phyloP scores from a whole-genome alignment of 1,140 invertebrate genomes.

The Aphelenchoides avenae region DNA sequence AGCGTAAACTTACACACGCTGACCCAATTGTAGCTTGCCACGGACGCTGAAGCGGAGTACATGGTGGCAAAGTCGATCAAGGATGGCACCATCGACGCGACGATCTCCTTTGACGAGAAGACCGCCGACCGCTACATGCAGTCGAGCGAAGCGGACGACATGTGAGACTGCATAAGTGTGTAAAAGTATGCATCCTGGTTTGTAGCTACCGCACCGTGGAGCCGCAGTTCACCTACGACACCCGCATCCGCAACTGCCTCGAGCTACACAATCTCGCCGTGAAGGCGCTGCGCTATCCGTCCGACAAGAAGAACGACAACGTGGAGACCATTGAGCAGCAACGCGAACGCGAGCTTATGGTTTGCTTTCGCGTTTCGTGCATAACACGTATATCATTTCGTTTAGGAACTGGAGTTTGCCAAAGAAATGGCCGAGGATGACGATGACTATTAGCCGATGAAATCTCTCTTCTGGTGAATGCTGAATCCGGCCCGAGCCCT shows the following conservation, averaged over 20 bases:
- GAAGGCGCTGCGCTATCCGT: slow-evolving; percentile 97
- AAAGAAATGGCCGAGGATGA: too few species aligned
- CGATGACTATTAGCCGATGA: too few species aligned
- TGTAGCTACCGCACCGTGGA: slow-evolving; percentile 91
- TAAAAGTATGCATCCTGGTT: too few species aligned
- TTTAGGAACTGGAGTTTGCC: too few species aligned
- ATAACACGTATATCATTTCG: too few species aligned
- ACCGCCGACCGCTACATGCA: slow-evolving; percentile 89
- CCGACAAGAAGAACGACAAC: slow-evolving; percentile 74
- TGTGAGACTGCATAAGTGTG: too few species aligned
- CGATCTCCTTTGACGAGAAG: slow-evolving; percentile 69
- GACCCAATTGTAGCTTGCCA: slow-evolving; percentile 68
- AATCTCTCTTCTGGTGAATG: too few species aligned
- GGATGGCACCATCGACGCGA: slow-evolving; percentile 96
- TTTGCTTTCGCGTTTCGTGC: too few species aligned
- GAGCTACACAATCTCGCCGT: slow-evolving; percentile 95
- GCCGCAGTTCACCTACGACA: slow-evolving; percentile 92
- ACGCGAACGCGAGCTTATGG: slow-evolving; percentile 40
- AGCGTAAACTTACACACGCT: too few species aligned
- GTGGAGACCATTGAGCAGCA: slow-evolving; percentile 41
- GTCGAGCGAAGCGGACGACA: slow-evolving; percentile 68
- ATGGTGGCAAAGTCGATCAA: slow-evolving; percentile 99
- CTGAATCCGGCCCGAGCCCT: too few species aligned
- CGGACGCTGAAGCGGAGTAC: slow-evolving; percentile 94
- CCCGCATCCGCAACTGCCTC: slow-evolving; percentile 92